A percentile compares a stretch with the other conserved stretches of the same genome.
Evolutionary conservation across 1,140 invertebrate genomes (phyloP).

Genomic region (Matsumurasca onukii): DNA sequence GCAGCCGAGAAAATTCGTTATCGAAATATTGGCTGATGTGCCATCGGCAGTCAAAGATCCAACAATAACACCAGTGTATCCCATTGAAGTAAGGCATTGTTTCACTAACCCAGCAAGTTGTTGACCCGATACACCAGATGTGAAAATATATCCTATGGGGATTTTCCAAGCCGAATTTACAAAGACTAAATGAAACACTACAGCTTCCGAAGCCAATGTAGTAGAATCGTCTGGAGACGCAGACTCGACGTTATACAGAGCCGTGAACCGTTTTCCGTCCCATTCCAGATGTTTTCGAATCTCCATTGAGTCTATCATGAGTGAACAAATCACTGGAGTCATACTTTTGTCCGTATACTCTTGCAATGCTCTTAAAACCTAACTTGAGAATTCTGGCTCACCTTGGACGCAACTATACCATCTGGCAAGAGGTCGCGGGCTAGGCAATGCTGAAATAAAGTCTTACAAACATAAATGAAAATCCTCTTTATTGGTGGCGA

Average conservation of each 20-base stretch:
- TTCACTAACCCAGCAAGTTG: constrained; percentile 2
- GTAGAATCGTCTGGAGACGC: constrained; percentile 36
- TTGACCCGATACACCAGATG: constrained; percentile 35
- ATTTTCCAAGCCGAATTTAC: constrained; percentile 46
- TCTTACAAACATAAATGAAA: too few species aligned
- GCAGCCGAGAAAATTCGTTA: constrained; percentile 29
- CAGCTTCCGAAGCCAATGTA: constrained; percentile 43
- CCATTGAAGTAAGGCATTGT: constrained; percentile 35
- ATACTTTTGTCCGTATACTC: neutral
- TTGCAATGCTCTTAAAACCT: neutral
- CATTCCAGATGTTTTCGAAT: constrained; percentile 8
- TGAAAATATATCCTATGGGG: constrained; percentile 46
- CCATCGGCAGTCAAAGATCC: constrained; percentile 32
- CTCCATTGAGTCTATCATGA: neutral
- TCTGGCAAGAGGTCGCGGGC: neutral
- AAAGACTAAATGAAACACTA: constrained; percentile 45
- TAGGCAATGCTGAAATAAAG: constrained; percentile 12
- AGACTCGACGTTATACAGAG: neutral
- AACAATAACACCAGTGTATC: constrained; percentile 22
- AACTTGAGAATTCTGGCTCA: neutral
- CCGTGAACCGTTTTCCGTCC: neutral
- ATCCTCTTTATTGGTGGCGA: too few species aligned
- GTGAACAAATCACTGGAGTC: neutral
- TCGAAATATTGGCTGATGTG: constrained; percentile 16
- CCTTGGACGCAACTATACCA: neutral